phyloP scores from a whole-genome alignment of 2,888 invertebrate species.

The Acleris sparsana region DNA sequence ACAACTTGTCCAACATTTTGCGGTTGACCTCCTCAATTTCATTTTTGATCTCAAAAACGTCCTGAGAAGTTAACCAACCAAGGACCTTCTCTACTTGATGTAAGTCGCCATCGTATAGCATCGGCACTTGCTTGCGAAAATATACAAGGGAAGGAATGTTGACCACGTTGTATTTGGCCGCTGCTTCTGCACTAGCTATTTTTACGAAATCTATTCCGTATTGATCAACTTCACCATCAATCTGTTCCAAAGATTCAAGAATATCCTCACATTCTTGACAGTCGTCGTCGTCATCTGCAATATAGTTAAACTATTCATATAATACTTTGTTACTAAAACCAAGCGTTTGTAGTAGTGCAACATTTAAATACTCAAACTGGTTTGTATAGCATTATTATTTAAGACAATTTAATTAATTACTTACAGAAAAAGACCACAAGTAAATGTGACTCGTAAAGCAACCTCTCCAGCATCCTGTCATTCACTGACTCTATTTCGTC shows the following conservation, averaged over 20 bases:
- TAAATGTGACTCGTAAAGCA: constrained; percentile 93
- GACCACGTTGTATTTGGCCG: constrained; percentile 91
- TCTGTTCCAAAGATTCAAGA: constrained; percentile 94
- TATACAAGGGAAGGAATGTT: constrained; percentile 94
- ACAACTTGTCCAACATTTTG: constrained; percentile 96
- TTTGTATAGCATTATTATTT: background rate
- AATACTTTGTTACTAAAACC: background rate
- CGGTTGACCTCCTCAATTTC: constrained; percentile 98
- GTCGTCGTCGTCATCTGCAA: constrained; percentile 90
- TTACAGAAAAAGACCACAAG: constrained; percentile 96
- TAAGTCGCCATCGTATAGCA: constrained; percentile 95
- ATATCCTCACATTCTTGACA: constrained; percentile 96
- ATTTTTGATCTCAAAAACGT: constrained; percentile 97
- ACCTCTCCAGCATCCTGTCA: constrained; percentile 92
- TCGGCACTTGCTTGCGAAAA: constrained; percentile 91
- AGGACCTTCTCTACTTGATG: constrained; percentile 93
- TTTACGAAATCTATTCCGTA: constrained; percentile 98
- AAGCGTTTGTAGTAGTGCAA: too few relatives aligned
- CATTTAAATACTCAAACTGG: background rate
- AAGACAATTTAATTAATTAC: constrained; percentile 42
- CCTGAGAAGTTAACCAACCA: constrained; percentile 96
- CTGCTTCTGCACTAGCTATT: constrained; percentile 91
- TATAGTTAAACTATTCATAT: background rate
- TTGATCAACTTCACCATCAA: constrained; percentile 96
- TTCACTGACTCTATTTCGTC: constrained; percentile 98